Conservation (phyloP, 2,113 vertebrate species). For the Pleuronectes platessa region DNA sequence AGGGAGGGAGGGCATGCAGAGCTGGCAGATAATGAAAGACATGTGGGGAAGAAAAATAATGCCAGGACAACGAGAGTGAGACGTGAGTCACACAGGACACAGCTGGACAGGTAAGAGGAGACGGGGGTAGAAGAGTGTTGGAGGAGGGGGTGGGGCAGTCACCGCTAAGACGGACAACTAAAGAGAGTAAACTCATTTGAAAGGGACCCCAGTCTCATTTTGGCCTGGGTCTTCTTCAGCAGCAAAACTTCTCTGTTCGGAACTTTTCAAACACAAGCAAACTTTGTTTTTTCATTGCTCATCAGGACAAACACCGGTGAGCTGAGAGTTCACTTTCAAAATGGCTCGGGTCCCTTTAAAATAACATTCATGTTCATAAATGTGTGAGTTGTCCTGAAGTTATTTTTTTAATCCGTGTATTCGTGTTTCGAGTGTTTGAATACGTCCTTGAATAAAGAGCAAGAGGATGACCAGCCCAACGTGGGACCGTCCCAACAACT, state of each 20-base stretch:
- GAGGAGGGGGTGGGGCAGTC: slow-evolving; percentile 50
- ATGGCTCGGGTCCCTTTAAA: slow-evolving; percentile 79
- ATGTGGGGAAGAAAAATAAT: slow-evolving; percentile 69
- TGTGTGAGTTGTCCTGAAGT: slow-evolving; percentile 56
- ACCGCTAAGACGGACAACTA: slow-evolving; percentile 75
- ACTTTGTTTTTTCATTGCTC: not conserved
- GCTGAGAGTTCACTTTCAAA: slow-evolving; percentile 38
- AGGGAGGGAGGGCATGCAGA: slow-evolving; percentile 84
- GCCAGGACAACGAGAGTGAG: slow-evolving; percentile 69
- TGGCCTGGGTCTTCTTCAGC: slow-evolving; percentile 40
- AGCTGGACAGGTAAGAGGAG: slow-evolving; percentile 65
- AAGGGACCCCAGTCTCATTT: slow-evolving; percentile 89
- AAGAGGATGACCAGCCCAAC: slow-evolving; percentile 38
- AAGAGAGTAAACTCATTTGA: slow-evolving; percentile 81
- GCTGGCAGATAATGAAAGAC: slow-evolving; percentile 78
- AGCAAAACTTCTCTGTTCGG: slow-evolving; percentile 42
- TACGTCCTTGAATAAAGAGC: slow-evolving; percentile 34
- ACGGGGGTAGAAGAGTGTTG: slow-evolving; percentile 41
- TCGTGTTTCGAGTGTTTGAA: slow-evolving; percentile 36
- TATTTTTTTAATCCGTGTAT: slow-evolving; percentile 24
- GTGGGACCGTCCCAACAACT: slow-evolving; percentile 33
- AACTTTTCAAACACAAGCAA: slow-evolving; percentile 11
- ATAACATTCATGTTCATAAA: slow-evolving; percentile 56
- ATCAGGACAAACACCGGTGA: slow-evolving; percentile 34
- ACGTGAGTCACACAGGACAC: slow-evolving; percentile 79